Base-by-base conservation (phyloP, 2,888 invertebrate species). In the Formica aserva region DNA sequence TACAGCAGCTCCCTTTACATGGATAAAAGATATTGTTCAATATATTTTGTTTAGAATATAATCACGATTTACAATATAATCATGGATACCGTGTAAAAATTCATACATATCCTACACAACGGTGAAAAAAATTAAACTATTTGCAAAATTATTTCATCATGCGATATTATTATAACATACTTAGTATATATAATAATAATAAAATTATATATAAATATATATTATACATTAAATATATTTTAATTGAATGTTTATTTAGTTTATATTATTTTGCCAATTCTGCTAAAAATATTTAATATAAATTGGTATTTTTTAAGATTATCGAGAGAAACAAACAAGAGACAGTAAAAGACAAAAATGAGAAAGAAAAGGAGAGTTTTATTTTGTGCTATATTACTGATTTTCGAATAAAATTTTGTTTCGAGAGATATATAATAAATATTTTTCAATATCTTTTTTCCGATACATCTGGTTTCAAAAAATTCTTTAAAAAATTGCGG, bases 31-130 rank as follows among this genome's bases (percentile, higher is more conserved):
- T 9, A 38, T 38, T 38, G 9, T 38, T 55, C 95, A 89, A 96
- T 98, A 67, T 96, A 97, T 92, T 96, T 96, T 32, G 32, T 18
- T 96, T 97, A 0, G 96, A 26, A 26, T 26, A 1, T 1, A 26
- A 26, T 26, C 26, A 26, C 96, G n/a, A 97, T 97, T 90, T 96
- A 95, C 85, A 97, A 97, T 91, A 96, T 98, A 38, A 38, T 11
- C 9, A 9, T 38, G 38, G 6, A 38, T 38, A 9, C 6, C 11
- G 11, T 9, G 9, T 38, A 38, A 38, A 38, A 38, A 11, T 38
- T 38, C 11, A 38, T 38, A 38, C 1, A 38, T 1, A 38, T 11
- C 2, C 38, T 38, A 11, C 38, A 38, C 38, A 38, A 6, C 38
- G 11, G 38, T 38, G 11, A 38, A 26, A 1, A 26, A 26, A 38